phyloP scores from a whole-genome alignment of 2,888 invertebrate species.

The Xanthostigma xanthostigma region DNA sequence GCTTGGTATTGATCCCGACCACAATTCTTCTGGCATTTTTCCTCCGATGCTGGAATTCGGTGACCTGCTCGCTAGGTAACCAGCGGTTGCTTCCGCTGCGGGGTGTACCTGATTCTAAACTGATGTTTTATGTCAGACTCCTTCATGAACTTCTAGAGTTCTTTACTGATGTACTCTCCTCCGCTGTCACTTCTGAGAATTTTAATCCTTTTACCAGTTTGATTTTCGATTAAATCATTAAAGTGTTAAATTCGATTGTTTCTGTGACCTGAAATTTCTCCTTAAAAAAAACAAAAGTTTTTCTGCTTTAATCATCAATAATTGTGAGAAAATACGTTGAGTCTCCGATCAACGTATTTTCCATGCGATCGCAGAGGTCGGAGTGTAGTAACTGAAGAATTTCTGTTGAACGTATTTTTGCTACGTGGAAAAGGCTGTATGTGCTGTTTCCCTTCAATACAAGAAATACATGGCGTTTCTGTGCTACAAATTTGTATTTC shows the following conservation, averaged over 20 bases:
- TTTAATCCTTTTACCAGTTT: constrained; percentile 13
- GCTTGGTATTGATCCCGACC: constrained; percentile 19
- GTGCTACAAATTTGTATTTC: too few species aligned
- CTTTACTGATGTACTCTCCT: constrained; percentile 10
- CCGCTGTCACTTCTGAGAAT: constrained; percentile 15
- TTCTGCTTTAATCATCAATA: constrained; percentile 18
- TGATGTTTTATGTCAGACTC: constrained; percentile 19
- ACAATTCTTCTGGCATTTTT: too few species aligned
- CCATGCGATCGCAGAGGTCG: constrained; percentile 23
- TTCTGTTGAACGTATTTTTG: constrained; percentile 11
- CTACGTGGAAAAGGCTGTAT: constrained; percentile 12
- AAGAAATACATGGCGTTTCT: constrained; percentile 10
- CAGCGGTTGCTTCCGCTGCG: constrained; percentile 23
- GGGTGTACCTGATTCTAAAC: constrained; percentile 18
- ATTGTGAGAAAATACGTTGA: constrained; percentile 22
- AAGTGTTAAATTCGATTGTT: constrained; percentile 12
- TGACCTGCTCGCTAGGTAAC: too few species aligned
- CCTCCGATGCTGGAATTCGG: too few species aligned
- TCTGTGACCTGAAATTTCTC: constrained; percentile 18
- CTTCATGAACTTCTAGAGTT: constrained; percentile 10
- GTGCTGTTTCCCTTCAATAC: constrained; percentile 15
- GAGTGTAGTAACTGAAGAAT: constrained; percentile 20
- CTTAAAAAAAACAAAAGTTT: constrained; percentile 18
- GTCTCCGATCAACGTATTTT: constrained; percentile 17
- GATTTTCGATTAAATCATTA: constrained; percentile 16